Evolutionary conservation across 1,140 invertebrate genomes (phyloP), one percentile per base, ranked within the genome.

Genomic region (Thaumatotibia leucotreta): DNA sequence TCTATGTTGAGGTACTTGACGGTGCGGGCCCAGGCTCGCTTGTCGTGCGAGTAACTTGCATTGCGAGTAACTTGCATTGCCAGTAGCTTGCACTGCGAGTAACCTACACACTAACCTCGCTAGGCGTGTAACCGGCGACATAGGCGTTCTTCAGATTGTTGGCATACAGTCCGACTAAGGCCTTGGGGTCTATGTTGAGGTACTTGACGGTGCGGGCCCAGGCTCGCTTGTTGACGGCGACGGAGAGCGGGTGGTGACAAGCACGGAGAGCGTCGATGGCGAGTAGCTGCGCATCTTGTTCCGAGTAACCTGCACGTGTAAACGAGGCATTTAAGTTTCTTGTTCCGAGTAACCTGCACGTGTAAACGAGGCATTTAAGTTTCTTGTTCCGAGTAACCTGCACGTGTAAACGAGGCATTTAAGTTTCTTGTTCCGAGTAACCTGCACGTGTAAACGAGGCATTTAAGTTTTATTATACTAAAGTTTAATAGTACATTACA

Each of bases 181-280:
- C 81, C 39, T 86, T 84, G 0, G 94, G 92, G 49, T 93, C 84
- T 0, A 93, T 82, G 10, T 92, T 84, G 24, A 94, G 89, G 67
- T 93, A 91, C 45, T 92, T 93, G 0, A 93, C 76, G 22, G 95
- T 89, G 69, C 94, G 94, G 0, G 91, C 73, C 95, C 95, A 96
- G 10, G 95, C 82, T 68, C 92, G 88, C 17, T 89, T 89, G 54
- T 88, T 76, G 3, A 92, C 79, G 62, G 91, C 91, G 64, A 92
- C 76, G 11, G 95, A 92, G 5, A 92, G 89, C 5, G 95, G 95
- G 85, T 96, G 93, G 85, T 97, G 95, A 27, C 93, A 91, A 33
- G 94, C 92, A 24, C 95, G 88, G 9, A 97, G 80, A 11, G 93
- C 86, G 54, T 95, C 94, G 61, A 95, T 72, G 0, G 93, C 93